Base-by-base conservation (phyloP, 2,888 invertebrate species). In the Eilema depressum region DNA sequence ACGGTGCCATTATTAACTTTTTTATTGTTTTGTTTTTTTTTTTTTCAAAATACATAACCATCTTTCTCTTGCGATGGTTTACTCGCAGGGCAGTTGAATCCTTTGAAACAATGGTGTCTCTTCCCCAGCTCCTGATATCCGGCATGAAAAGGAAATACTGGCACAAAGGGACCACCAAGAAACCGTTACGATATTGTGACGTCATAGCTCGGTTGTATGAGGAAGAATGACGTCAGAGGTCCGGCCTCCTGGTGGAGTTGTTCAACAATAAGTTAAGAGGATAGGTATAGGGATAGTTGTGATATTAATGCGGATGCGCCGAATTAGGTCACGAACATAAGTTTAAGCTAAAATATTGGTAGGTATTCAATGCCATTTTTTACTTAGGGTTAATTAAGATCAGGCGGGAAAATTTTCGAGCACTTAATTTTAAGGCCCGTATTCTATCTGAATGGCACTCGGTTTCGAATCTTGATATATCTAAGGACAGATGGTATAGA, bases 81-180 rank as follows among this genome's bases (percentile, higher is more conserved):
- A 26, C 25, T 41, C 41, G 23, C 37, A 26, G 63, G 11, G 26
- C 37, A 63, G 63, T 28, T 11, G 41, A 20, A 68, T n/a, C 47
- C 28, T 64, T 47, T 14, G 28, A 70, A 69, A 75, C 66, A 68
- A 26, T 37, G 7, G 59, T 65, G 25, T 75, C 26, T 84, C 80
- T 84, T 87, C 79, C 86, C 64, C 91, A 92, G 92, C 85, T 83
- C 71, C 80, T 83, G 83, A 71, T 85, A 73, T 74, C 86, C 64
- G 85, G 86, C 72, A 78, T 86, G 86, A 91, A 89, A 86, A 85
- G 91, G 71, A 88, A 88, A 57, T 86, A 87, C 80, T 90, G 89
- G 89, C 84, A 70, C 71, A 79, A 79, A 64, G 85, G 28, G 11
- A 28, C 10, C 63, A n/a, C 86, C 83, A 80, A 77, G 73, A 75